Percentiles rank a stretch among this genome's conserved stretches.
Conservation (phyloP, 2,888 invertebrate species). For the Caenorhabditis macrosperma region DNA sequence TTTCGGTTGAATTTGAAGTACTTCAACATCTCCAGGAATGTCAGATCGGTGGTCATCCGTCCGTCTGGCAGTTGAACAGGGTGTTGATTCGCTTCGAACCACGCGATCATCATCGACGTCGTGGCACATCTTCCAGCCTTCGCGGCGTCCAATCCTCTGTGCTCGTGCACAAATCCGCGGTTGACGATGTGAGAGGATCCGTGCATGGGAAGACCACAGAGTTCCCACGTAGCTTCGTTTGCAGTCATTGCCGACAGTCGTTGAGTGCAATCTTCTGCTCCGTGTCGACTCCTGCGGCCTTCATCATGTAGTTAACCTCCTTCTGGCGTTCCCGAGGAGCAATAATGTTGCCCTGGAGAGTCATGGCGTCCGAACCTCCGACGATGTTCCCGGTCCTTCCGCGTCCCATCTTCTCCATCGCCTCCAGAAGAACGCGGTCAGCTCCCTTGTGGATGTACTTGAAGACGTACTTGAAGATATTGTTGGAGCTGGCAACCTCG, state of each 20-base stretch:
- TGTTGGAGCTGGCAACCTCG: too few species aligned
- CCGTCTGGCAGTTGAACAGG: neutral
- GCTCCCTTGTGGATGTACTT: too few species aligned
- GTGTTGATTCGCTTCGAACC: conserved; percentile 35
- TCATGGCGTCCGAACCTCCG: too few species aligned
- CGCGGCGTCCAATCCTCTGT: conserved; percentile 1
- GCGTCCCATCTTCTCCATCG: too few species aligned
- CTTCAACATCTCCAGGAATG: conserved; percentile 1
- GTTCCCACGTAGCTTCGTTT: conserved; percentile 40
- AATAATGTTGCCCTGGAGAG: conserved; percentile 1
- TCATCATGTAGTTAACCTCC: conserved; percentile 15
- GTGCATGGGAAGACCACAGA: conserved; percentile 9
- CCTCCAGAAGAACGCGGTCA: too few species aligned
- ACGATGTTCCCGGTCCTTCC: too few species aligned
- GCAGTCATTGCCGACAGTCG: conserved; percentile 34
- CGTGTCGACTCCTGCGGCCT: neutral
- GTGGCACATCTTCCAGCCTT: too few species aligned
- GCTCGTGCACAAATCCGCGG: conserved; percentile 21
- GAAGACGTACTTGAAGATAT: too few species aligned
- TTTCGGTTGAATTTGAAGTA: conserved; percentile 3
- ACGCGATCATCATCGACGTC: conserved; percentile 21
- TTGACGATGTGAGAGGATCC: conserved; percentile 29
- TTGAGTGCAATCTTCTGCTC: conserved; percentile 2
- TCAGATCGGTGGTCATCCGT: conserved; percentile 1
- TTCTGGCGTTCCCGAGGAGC: neutral